These are phyloP conservation scores for Idaea straminata DNA, from an alignment of 2,888 invertebrate species.

Conservation along the genomic window DNA sequence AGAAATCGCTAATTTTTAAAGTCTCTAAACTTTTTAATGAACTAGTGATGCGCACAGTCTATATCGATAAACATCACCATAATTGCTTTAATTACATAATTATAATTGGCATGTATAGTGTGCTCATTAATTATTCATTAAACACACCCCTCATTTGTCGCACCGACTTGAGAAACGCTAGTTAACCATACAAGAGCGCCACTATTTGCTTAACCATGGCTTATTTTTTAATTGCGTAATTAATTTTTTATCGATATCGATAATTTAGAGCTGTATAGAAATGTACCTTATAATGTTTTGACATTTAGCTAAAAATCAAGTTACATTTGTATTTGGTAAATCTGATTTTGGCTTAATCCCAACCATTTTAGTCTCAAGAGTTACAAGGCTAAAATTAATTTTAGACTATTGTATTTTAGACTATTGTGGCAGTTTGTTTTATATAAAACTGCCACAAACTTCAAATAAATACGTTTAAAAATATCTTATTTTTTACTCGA, in stretches of 20 bases:
- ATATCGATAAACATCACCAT: conserved; percentile 31
- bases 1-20: too few relatives aligned
- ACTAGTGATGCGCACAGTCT: conserved; percentile 10
- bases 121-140: conserved; percentile 78
- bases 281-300: too few relatives aligned
- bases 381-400: too few relatives aligned
- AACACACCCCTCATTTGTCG: conserved; percentile 63
- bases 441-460: too few relatives aligned
- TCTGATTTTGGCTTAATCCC: too few relatives aligned
- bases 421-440: too few relatives aligned
- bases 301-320: too few relatives aligned
- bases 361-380: too few relatives aligned
- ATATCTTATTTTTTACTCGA: too few relatives aligned
- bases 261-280: background rate
- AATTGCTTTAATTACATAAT: conserved; percentile 73
- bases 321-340: too few relatives aligned
- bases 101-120: conserved; percentile 73
- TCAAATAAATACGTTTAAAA: too few relatives aligned
- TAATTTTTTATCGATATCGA: conserved; percentile 23
- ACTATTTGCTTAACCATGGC: conserved; percentile 52
- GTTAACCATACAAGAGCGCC: conserved; percentile 58
- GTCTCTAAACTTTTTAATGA: background rate
- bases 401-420: too few relatives aligned
- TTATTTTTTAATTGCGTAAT: conserved; percentile 55
- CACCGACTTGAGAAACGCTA: conserved; percentile 67